Conservation (phyloP, 2,113 vertebrate species). For the Chlamydotis undulata region DNA sequence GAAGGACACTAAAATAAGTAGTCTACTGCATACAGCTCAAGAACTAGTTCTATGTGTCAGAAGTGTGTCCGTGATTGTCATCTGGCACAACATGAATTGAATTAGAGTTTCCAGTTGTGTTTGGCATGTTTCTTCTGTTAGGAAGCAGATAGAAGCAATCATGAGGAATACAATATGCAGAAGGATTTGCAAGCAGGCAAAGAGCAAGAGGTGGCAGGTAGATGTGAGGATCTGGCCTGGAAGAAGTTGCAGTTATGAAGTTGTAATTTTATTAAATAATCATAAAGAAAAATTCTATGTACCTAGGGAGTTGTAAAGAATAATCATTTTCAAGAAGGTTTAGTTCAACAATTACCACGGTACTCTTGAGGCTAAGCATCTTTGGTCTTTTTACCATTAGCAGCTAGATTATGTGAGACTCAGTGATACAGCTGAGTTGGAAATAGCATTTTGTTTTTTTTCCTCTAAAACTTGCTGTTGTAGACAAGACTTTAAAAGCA, state of each 20-base stretch:
- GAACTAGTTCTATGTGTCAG: not conserved
- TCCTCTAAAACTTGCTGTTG: not conserved
- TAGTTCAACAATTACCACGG: not conserved
- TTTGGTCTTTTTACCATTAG: not conserved
- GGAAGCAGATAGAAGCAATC: not conserved
- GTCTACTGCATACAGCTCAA: not conserved
- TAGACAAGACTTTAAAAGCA: not conserved
- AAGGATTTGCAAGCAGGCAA: not conserved
- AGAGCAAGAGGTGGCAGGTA: not conserved
- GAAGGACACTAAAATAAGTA: not conserved
- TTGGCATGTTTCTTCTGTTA: not conserved
- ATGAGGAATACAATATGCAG: not conserved
- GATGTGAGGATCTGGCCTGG: not conserved
- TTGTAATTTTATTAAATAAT: conserved; percentile 41
- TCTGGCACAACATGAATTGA: not conserved
- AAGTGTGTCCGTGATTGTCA: not conserved
- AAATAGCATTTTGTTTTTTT: not conserved
- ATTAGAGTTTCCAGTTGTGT: not conserved
- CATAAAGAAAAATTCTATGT: conserved; percentile 21
- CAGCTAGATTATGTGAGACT: not conserved
- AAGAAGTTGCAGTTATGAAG: not conserved
- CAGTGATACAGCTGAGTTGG: not conserved
- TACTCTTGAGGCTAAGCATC: not conserved
- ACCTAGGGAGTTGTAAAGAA: not conserved
- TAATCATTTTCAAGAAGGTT: not conserved